A percentile compares a stretch with the other conserved stretches of the same genome.
These are phyloP conservation scores for Sycophila sp. DNA, from an alignment of 1,140 invertebrate genomes.

Conservation along the genomic window DNA sequence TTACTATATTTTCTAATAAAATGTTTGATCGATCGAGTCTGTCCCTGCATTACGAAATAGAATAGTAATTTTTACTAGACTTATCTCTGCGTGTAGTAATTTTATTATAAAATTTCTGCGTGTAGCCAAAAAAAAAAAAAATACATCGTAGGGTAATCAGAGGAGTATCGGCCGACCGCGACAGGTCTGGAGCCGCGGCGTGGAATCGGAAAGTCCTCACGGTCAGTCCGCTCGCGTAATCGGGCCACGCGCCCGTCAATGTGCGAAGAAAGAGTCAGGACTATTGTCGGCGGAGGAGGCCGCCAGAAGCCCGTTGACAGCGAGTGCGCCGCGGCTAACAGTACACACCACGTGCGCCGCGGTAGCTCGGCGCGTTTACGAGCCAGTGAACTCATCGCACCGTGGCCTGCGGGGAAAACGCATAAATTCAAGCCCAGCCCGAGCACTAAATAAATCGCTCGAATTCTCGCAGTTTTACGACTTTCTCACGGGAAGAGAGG, in stretches of 20 bases:
- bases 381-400: background rate
- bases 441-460: background rate
- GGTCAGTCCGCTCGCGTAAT: slow-evolving; percentile 28
- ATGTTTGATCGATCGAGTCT: too few species aligned
- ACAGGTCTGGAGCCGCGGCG: too few species aligned
- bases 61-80: too few species aligned
- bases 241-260: background rate
- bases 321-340: background rate
- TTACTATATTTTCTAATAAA: too few species aligned
- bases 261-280: background rate
- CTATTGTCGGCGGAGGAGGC: too few species aligned
- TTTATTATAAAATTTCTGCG: too few species aligned
- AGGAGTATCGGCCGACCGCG: too few species aligned
- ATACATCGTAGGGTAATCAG: too few species aligned
- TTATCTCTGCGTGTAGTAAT: too few species aligned
- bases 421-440: background rate
- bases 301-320: background rate
- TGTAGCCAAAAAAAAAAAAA: too few species aligned
- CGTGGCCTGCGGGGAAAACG: background rate
- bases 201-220: slow-evolving; percentile 15
- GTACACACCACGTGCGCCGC: too few species aligned
- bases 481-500: background rate
- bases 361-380: background rate
- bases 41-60: too few species aligned
- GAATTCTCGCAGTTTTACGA: background rate